Percentiles rank a stretch among this genome's conserved stretches.
Conservation (phyloP, 2,797 vertebrate genomes). For the Cyprinella venusta region DNA sequence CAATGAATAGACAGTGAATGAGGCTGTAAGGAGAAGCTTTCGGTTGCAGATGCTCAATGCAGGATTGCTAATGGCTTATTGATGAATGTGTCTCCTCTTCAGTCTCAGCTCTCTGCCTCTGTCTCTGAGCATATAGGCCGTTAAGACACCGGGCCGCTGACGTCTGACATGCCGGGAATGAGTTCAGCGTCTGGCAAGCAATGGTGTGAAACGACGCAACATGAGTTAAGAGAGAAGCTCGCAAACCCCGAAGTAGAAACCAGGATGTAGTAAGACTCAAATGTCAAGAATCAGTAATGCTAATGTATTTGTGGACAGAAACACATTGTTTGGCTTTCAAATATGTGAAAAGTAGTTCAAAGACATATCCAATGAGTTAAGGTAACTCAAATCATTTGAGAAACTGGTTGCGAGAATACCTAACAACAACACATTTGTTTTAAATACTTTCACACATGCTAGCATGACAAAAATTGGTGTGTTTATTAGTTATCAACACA, state of each 20-base stretch:
- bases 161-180: conserved; percentile 49
- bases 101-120: conserved; percentile 55
- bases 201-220: conserved; percentile 26
- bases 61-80: conserved; percentile 66
- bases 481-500: no score
- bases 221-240: conserved; percentile 18
- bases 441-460: no score
- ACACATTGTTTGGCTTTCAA: neutral
- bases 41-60: conserved; percentile 49
- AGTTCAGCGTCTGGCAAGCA: conserved; percentile 36
- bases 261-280: neutral
- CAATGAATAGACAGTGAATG: conserved; percentile 56
- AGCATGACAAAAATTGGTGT: no score
- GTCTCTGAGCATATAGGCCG: conserved; percentile 53
- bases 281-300: neutral
- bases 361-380: neutral
- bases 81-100: conserved; percentile 62
- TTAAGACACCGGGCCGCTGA: conserved; percentile 52
- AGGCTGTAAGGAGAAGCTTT: conserved; percentile 54
- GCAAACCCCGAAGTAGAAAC: neutral
- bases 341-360: neutral
- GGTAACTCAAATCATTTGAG: neutral
- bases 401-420: neutral
- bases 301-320: neutral
- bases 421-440: no score